Evolutionary conservation across 2,888 invertebrate genomes (phyloP), one percentile per base, ranked within the genome.

Genomic region (Abrostola triplasia): DNA sequence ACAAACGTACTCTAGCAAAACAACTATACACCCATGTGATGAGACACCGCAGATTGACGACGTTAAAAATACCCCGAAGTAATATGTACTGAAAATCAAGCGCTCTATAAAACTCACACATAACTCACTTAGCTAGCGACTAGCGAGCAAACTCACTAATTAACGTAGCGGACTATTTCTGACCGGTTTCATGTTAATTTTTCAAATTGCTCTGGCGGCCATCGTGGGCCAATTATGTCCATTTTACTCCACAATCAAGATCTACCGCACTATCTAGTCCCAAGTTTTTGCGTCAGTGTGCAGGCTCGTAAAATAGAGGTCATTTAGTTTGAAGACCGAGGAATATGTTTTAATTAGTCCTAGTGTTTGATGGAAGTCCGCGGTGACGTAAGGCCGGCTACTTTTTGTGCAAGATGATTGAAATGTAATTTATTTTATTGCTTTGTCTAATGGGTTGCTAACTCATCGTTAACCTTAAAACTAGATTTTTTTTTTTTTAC

Each of bases 161-260:
- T 67, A 59, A 51, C 73, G 50, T 36, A 35, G 53, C 40, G 38
- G 57, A 60, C 53, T 48, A 54, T 50, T 37, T 24, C 60, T 55
- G 59, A 56, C 73, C 60, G 64, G 63, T 67, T 60, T 44, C 66
- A 59, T 52, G 75, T 74, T 77, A 76, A 76, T 78, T 68, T 62
- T 52, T 71, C 61, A 76, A 76, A 76, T 77, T 68, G 65, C 78
- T 52, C 41, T 35, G 24, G 35, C 55, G 41, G 47, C 75, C 65
- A 67, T 76, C 76, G 61, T 52, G 9, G n/a, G 44, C 57, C 66
- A 76, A 75, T 75, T 78, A 78, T 53, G 68, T 68, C 68, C 71
- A 63, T 74, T 77, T 77, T 75, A 51, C 54, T 57, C 64, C 49
- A 67, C 64, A 71, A 75, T 76, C 72, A 77, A 67, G 76, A 78